Evolutionary conservation across 1,140 invertebrate species (phyloP).

Genomic region (Arctopsyche grandis): DNA sequence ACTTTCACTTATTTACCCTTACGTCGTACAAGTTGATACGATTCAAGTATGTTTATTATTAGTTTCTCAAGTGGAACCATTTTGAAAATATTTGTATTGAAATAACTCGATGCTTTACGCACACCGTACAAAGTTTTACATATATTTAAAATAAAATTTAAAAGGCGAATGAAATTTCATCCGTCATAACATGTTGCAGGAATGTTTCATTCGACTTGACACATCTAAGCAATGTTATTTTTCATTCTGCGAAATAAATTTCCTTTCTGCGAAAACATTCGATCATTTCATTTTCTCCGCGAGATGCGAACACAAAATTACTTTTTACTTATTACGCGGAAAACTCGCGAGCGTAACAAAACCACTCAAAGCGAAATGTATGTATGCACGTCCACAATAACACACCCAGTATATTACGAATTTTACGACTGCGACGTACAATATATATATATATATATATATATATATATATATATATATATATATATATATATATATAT

Average conservation of each 20-base stretch:
- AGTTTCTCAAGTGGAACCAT: neutral
- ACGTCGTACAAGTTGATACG: neutral
- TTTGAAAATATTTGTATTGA: neutral
- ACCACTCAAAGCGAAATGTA: neutral
- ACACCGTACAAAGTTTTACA: neutral
- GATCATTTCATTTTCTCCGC: conserved; percentile 23
- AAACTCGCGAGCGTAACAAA: conserved; percentile 14
- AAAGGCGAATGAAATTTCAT: neutral
- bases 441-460: no score
- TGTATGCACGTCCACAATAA: neutral
- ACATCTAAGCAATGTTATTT: conserved; percentile 8
- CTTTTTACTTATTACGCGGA: conserved; percentile 20
- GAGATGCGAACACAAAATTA: conserved; percentile 28
- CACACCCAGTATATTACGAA: no score
- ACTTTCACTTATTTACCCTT: no score
- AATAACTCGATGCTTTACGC: neutral
- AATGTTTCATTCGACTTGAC: neutral
- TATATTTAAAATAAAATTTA: no score
- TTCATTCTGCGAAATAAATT: conserved; percentile 7
- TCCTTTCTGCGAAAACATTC: neutral
- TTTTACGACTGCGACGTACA: no score
- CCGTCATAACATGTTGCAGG: neutral
- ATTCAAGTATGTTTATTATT: neutral
- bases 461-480: no score
- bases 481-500: no score